Conservation (phyloP, 2,888 invertebrate species). For the Drosophila algonquin region DNA sequence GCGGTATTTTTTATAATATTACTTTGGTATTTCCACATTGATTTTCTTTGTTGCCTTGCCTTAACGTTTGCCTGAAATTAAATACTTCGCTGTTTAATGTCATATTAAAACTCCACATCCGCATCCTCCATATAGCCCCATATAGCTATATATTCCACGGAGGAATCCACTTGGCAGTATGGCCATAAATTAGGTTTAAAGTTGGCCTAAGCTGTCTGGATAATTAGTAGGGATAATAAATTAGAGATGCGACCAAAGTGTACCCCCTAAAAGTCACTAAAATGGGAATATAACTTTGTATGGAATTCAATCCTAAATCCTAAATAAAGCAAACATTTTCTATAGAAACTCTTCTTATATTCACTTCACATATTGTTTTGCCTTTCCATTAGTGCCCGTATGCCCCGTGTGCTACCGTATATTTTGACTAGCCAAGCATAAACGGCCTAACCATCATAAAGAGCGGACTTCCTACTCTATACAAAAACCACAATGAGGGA, state of each 20-base stretch:
- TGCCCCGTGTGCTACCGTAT: slow-evolving; percentile 1
- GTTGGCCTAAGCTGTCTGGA: slow-evolving; percentile 7
- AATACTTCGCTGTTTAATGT: neutral
- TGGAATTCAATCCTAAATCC: no score
- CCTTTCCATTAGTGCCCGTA: neutral
- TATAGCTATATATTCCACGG: neutral
- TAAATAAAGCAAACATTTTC: neutral
- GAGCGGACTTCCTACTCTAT: slow-evolving; percentile 20
- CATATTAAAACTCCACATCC: neutral
- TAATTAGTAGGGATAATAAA: slow-evolving; percentile 8
- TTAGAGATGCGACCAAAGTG: neutral
- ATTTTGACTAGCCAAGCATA: slow-evolving; percentile 15
- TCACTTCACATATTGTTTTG: neutral
- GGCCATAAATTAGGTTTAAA: slow-evolving; percentile 23
- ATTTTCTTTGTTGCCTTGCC: neutral
- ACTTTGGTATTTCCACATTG: neutral
- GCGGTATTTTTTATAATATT: no score
- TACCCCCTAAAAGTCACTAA: slow-evolving; percentile 3
- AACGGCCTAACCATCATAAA: slow-evolving; percentile 38
- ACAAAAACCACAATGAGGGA: slow-evolving; percentile 14
- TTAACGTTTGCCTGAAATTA: neutral
- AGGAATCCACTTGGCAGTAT: neutral
- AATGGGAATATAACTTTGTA: no score
- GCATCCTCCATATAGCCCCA: no score
- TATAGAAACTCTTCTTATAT: no score